Evolutionary conservation across 2,888 invertebrate genomes (phyloP), one percentile per base, ranked within the genome.

Genomic region (Sphaerophoria taeniata): DNA sequence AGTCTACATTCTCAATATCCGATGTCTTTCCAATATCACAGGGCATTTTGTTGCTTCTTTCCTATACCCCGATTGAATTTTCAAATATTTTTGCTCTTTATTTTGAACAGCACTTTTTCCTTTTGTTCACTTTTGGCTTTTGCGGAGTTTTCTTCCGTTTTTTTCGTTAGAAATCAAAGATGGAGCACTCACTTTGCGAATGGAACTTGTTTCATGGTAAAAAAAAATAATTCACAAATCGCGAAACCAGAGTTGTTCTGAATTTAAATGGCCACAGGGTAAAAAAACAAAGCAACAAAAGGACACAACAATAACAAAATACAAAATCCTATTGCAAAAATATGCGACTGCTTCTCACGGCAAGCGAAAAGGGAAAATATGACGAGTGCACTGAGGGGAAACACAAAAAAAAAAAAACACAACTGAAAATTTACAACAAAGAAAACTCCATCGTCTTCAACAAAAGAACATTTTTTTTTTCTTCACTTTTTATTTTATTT

Each of bases 1-100:
- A 94, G 92, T 94, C 94, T 92, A 94, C 94, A 91, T 94, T 94
- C 90, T 95, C 95, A 88, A 94, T 94, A 90, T 95, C 95, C 89
- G 94, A 94, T 82, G 94, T 94, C 92, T 95, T 95, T 89, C 94
- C 94, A 91, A 94, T 94, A 89, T 95, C 95, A 89, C 94, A 94
- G 90, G 94, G 94, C 95, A 95, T 95, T 89, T 88, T 88, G 60
- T 53, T 56, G 63, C 53, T 74, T 76, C 51, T 77, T 63, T 51
- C 55, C 33, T 43, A 60, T 76, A 45, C 51, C 24, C 53, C 47
- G 11, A 60, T 43, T 49, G 61, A 39, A 9, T 9, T 70, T 12
- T 14, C 11, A 55, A 12, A 14, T 65, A n/a, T 55, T 24, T 51
- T 24, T 58, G 16, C 56, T 75, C 12, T 39, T 51, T 71, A 16